A percentile compares a stretch with the other conserved stretches of the same genome.
Conservation (phyloP, 2,888 invertebrate genomes). For the Tethea ocularis region DNA sequence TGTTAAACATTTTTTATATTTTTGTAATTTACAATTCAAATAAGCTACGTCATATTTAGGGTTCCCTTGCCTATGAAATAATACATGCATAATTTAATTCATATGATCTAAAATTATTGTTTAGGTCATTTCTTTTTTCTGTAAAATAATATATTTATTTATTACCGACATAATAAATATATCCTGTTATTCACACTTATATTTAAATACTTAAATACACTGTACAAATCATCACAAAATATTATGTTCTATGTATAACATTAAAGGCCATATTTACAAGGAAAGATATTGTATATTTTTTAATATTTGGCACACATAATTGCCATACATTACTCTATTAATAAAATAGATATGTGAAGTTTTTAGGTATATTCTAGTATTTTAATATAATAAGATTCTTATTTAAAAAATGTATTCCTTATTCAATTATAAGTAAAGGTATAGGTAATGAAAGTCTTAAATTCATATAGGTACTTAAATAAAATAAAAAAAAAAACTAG, state of each 20-base stretch:
- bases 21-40: too few species aligned
- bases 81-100: too few species aligned
- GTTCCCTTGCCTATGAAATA: too few species aligned
- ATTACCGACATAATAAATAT: neutral
- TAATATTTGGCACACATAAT: constrained; percentile 5
- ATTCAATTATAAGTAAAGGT: neutral
- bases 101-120: too few species aligned
- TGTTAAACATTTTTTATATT: too few species aligned
- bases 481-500: too few species aligned
- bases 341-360: constrained; percentile 2
- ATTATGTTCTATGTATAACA: neutral
- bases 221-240: constrained; percentile 8
- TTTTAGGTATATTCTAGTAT: too few species aligned
- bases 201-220: neutral
- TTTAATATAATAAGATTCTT: too few species aligned
- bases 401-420: too few species aligned
- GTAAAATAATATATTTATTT: too few species aligned
- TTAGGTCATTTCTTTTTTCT: too few species aligned
- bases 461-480: neutral
- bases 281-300: neutral
- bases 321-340: neutral
- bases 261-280: constrained; percentile 4
- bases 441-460: neutral
- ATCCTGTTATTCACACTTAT: neutral
- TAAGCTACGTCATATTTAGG: too few species aligned